Evolutionary conservation across 2,113 vertebrate species (phyloP).

Genomic region (Actenoides lindsayi): DNA sequence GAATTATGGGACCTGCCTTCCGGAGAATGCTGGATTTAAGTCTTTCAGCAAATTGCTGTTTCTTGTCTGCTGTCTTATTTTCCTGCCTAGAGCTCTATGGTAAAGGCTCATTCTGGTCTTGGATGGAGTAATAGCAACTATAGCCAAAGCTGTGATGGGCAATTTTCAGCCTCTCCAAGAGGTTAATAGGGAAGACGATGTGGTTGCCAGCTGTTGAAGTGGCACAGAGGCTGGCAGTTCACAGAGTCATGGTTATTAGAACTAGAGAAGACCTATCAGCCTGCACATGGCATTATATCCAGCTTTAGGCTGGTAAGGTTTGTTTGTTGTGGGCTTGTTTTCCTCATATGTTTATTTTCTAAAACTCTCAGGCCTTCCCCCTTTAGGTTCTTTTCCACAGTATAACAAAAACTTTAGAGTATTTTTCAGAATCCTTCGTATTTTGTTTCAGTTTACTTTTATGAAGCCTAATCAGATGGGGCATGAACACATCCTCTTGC

Average conservation of each 20-base stretch:
- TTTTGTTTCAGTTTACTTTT: neutral
- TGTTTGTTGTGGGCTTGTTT: neutral
- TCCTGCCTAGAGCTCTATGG: neutral
- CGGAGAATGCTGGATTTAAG: neutral
- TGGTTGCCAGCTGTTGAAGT: neutral
- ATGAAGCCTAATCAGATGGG: neutral
- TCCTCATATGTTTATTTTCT: neutral
- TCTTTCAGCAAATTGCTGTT: neutral
- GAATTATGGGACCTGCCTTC: neutral
- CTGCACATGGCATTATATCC: neutral
- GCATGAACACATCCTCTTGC: neutral
- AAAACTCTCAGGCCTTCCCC: neutral
- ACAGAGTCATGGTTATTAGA: neutral
- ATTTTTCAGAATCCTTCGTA: neutral
- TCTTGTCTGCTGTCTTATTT: neutral
- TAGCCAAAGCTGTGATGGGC: neutral
- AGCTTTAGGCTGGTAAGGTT: neutral
- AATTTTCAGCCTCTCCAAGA: neutral
- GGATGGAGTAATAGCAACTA: neutral
- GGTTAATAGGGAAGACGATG: neutral
- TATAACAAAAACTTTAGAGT: neutral
- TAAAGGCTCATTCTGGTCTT: neutral
- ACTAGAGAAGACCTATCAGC: neutral
- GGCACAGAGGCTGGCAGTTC: neutral
- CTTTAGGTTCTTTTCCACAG: neutral